Conservation (phyloP, 2,797 vertebrate genomes). For the Scarus forsteni region DNA sequence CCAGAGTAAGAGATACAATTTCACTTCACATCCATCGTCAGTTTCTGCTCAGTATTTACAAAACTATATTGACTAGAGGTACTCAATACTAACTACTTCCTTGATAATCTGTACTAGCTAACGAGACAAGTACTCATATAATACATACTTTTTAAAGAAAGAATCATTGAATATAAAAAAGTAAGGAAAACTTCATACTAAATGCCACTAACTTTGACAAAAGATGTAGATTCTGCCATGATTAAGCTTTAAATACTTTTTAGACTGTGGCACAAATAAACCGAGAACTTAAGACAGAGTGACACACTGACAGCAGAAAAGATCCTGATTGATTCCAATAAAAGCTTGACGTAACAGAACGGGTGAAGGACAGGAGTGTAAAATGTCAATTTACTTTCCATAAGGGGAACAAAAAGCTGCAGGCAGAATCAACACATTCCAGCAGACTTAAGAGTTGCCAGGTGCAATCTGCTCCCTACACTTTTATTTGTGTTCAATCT, state of each 20-base stretch:
- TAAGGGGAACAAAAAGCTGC: constrained; percentile 24
- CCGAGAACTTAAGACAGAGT: constrained; percentile 52
- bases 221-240: constrained; percentile 39
- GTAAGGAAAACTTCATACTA: constrained; percentile 54
- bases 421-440: constrained; percentile 39
- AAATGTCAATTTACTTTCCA: constrained; percentile 50
- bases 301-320: constrained; percentile 37
- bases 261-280: constrained; percentile 46
- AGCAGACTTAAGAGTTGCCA: constrained; percentile 31
- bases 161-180: constrained; percentile 59
- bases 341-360: constrained; percentile 57
- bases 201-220: constrained; percentile 62
- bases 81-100: constrained; percentile 83
- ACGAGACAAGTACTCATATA: constrained; percentile 82
- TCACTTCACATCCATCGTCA: constrained; percentile 77
- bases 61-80: constrained; percentile 83
- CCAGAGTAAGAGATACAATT: constrained; percentile 62
- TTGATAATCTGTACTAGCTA: constrained; percentile 81
- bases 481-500: constrained; percentile 48
- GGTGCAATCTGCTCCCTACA: constrained; percentile 24
- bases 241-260: constrained; percentile 35
- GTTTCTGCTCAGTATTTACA: constrained; percentile 79
- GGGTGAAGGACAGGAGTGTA: constrained; percentile 20
- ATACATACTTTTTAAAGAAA: constrained; percentile 74
- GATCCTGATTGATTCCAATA: constrained; percentile 52